Evolutionary conservation across 1,140 invertebrate genomes (phyloP), one percentile per base, ranked within the genome.

Genomic region (Drosophila oshimai): DNA sequence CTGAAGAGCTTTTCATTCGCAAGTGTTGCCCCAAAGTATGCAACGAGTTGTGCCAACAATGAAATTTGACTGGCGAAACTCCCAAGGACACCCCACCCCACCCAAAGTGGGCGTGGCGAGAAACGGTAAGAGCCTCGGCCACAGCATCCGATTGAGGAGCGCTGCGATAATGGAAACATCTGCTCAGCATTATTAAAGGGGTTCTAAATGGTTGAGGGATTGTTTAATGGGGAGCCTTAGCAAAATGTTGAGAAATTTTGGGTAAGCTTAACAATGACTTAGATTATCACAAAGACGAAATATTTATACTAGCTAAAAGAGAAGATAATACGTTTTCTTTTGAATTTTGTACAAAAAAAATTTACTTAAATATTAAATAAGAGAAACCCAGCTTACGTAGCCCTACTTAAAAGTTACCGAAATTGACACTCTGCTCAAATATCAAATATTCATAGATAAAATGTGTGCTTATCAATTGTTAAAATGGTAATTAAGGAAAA

Each of bases 31-130:
- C 26, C 17, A 64, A 29, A 44, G 74, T 68, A 79, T 58, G 80
- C 80, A 74, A 61, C 74, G 39, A 74, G 67, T 64, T 77, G 46
- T 50, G 54, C 54, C 68, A 71, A 71, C 67, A 71, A 71, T 71
- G 61, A 64, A 65, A 65, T 65, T 65, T 65, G 61, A 65, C 61
- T 65, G 58, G 33, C 68, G 45, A 60, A 71, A 60, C 46, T 71
- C 65, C 39, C 53, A 71, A 71, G 46, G 61, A 64, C 60, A 26
- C 4, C 18, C 12, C 18, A 1, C 1, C 20, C 15, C 9, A 26
- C 1, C 24, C 24, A 17, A 15, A 64, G 36, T 64, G 57, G 58
- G 41, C 42, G 17, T 39, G 41, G 20, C 18, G n/a, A 41, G n/a
- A 64, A 64, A 64, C 47, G 42, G 18, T 39, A 65, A 65, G 58